Evolutionary conservation across 1,140 invertebrate genomes (phyloP).

Genomic region (Drosophila fuyamai): DNA sequence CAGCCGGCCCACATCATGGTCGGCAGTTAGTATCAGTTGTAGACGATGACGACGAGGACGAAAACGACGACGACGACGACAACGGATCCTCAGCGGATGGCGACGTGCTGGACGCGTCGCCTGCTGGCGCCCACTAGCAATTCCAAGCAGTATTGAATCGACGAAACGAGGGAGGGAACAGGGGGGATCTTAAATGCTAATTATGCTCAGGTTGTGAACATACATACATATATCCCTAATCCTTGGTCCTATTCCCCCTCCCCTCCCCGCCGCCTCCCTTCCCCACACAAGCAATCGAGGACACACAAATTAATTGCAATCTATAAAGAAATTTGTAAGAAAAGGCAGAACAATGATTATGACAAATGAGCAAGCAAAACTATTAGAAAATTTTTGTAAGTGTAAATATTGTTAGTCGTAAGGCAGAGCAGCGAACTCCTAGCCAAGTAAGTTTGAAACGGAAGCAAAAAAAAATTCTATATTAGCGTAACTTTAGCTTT

Average conservation of each 20-base stretch:
- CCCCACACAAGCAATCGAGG: slow-evolving; percentile 49
- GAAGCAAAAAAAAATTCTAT: slow-evolving; percentile 49
- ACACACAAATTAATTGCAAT: slow-evolving; percentile 62
- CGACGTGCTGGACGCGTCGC: slow-evolving; percentile 65
- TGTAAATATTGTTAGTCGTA: slow-evolving; percentile 71
- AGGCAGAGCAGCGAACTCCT: slow-evolving; percentile 60
- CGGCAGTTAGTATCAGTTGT: slow-evolving; percentile 84
- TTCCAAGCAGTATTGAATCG: slow-evolving; percentile 75
- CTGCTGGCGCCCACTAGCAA: slow-evolving; percentile 45
- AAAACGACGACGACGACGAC: neutral
- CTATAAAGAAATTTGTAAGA: slow-evolving; percentile 34
- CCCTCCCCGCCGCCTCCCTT: neutral
- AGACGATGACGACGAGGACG: slow-evolving; percentile 20
- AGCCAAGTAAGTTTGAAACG: slow-evolving; percentile 60
- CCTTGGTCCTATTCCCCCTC: slow-evolving; percentile 15
- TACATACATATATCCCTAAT: slow-evolving; percentile 17
- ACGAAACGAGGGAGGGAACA: neutral
- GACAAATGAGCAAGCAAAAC: slow-evolving; percentile 60
- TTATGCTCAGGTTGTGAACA: slow-evolving; percentile 76
- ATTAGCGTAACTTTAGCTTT: slow-evolving; percentile 75
- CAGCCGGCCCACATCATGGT: slow-evolving; percentile 84
- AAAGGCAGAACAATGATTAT: slow-evolving; percentile 32
- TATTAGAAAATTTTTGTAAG: slow-evolving; percentile 81
- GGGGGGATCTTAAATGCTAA: slow-evolving; percentile 59
- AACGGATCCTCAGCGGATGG: slow-evolving; percentile 11